phyloP scores from a whole-genome alignment of 2,888 invertebrate species.

The Arrhopalites spinosus region DNA sequence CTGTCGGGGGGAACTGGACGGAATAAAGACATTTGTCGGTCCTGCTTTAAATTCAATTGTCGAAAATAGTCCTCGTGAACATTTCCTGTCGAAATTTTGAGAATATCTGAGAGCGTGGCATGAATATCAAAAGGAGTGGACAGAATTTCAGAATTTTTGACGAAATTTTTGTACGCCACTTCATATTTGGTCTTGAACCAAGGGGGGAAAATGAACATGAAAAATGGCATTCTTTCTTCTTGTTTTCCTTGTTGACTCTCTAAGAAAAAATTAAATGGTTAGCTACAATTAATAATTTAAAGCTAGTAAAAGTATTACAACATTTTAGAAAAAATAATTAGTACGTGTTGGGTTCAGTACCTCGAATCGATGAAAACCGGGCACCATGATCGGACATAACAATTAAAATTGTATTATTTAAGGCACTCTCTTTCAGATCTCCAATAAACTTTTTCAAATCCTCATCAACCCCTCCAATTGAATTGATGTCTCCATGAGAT shows the following conservation, averaged over 20 bases:
- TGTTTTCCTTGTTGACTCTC: slow-evolving; percentile 89
- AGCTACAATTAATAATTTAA: not conserved
- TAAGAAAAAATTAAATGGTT: slow-evolving; percentile 52
- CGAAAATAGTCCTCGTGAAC: slow-evolving; percentile 35
- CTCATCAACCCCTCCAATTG: slow-evolving; percentile 76
- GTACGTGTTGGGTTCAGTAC: slow-evolving; percentile 3
- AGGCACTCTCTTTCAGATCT: slow-evolving; percentile 63
- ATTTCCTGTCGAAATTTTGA: slow-evolving; percentile 61
- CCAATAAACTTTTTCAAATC: slow-evolving; percentile 65
- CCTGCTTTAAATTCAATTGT: not conserved
- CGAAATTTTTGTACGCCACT: slow-evolving; percentile 64
- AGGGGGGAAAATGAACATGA: slow-evolving; percentile 77
- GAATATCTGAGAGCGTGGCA: slow-evolving; percentile 73
- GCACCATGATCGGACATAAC: slow-evolving; percentile 94
- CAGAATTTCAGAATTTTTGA: slow-evolving; percentile 70
- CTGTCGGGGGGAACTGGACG: slow-evolving; percentile 72
- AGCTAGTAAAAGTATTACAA: too few species aligned
- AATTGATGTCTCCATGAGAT: slow-evolving; percentile 83
- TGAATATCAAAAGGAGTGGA: slow-evolving; percentile 90
- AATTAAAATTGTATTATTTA: slow-evolving; percentile 74
- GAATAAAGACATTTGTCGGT: slow-evolving; percentile 35
- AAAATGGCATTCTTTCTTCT: slow-evolving; percentile 88
- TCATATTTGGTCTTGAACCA: slow-evolving; percentile 69
- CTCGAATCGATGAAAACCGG: slow-evolving; percentile 64
- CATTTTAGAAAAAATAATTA: not conserved